These are phyloP conservation scores for Torymus texanus DNA, from an alignment of 2,888 invertebrate species.

Conservation along the genomic window DNA sequence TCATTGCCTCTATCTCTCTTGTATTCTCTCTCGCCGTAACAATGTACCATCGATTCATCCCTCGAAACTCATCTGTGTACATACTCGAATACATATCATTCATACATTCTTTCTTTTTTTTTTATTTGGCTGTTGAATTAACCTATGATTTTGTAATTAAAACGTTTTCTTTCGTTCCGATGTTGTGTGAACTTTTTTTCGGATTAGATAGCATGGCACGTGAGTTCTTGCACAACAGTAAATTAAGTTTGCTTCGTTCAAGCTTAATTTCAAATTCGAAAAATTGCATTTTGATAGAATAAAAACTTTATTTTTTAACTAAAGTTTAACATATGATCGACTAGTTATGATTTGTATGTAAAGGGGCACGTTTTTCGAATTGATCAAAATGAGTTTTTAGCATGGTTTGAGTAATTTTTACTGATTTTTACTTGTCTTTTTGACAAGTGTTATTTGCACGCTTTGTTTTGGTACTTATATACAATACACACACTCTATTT, in stretches of 20 bases:
- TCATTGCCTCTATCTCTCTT: slow-evolving; percentile 16
- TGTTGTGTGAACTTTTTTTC: slow-evolving; percentile 7
- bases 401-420: slow-evolving; percentile 25
- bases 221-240: slow-evolving; percentile 14
- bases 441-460: slow-evolving; percentile 27
- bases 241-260: neutral
- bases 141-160: slow-evolving; percentile 21
- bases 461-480: slow-evolving; percentile 15
- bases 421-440: slow-evolving; percentile 5
- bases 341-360: no score
- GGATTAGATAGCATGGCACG: slow-evolving; percentile 26
- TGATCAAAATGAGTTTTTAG: slow-evolving; percentile 15
- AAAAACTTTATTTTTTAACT: no score
- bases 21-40: slow-evolving; percentile 18
- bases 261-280: slow-evolving; percentile 16
- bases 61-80: slow-evolving; percentile 52
- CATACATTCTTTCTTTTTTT: slow-evolving; percentile 29
- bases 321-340: no score
- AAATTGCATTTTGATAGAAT: slow-evolving; percentile 8
- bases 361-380: slow-evolving; percentile 2
- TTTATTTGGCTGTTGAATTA: slow-evolving; percentile 15
- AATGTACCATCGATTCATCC: slow-evolving; percentile 38
- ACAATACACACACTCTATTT: neutral
- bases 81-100: slow-evolving; percentile 37
- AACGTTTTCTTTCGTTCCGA: neutral